Conservation (phyloP, 2,888 invertebrate species). For the Drosophila kambysellisi region DNA sequence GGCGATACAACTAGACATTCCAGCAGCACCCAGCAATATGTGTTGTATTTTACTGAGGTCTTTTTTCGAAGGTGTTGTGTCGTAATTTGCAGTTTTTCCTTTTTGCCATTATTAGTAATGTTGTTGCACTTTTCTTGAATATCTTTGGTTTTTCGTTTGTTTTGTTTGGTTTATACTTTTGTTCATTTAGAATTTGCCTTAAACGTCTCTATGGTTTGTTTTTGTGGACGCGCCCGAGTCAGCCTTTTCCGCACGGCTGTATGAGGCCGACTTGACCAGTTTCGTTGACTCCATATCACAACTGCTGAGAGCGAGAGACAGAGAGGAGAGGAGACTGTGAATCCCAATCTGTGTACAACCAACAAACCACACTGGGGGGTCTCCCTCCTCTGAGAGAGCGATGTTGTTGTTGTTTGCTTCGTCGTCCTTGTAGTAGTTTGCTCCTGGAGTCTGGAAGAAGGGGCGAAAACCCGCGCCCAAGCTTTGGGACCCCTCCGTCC, state of each 20-base stretch:
- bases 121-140: slow-evolving; percentile 65
- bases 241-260: slow-evolving; percentile 14
- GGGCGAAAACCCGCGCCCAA: slow-evolving; percentile 4
- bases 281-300: background rate
- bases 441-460: slow-evolving; percentile 10
- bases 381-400: background rate
- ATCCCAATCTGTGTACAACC: background rate
- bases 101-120: slow-evolving; percentile 69
- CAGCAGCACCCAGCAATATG: slow-evolving; percentile 72
- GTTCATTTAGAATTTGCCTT: slow-evolving; percentile 81
- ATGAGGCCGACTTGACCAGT: background rate
- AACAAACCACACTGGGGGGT: background rate
- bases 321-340: background rate
- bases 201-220: slow-evolving; percentile 83
- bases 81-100: slow-evolving; percentile 73
- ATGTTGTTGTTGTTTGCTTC: background rate
- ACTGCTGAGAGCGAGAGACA: background rate
- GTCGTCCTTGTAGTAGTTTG: background rate
- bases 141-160: slow-evolving; percentile 59
- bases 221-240: slow-evolving; percentile 66
- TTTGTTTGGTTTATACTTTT: slow-evolving; percentile 60
- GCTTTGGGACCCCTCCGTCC: background rate
- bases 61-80: slow-evolving; percentile 79
- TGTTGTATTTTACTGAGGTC: slow-evolving; percentile 74
- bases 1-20: slow-evolving; percentile 79